Evolutionary conservation across 2,888 invertebrate species (phyloP).

Genomic region (Cordilura impudica): DNA sequence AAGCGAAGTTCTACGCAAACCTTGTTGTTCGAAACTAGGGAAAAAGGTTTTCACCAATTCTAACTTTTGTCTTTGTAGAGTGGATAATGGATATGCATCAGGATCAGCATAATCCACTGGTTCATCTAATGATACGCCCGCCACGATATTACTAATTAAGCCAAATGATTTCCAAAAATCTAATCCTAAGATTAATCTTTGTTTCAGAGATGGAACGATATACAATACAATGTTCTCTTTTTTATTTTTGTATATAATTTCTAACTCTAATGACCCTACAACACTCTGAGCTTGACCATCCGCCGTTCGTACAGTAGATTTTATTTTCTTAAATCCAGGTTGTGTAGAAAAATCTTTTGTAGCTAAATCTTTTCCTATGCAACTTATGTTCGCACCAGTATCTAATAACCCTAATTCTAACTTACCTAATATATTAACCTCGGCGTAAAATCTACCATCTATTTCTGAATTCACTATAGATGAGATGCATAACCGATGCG

Average conservation of each 20-base stretch:
- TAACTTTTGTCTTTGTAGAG: slow-evolving; percentile 5
- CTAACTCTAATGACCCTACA: neutral
- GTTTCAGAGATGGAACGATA: neutral
- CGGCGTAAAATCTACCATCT: slow-evolving; percentile 2
- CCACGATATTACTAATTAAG: neutral
- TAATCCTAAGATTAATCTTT: slow-evolving; percentile 4
- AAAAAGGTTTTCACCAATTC: neutral
- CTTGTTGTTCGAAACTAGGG: slow-evolving; percentile 32
- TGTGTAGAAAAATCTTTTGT: neutral
- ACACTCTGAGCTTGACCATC: neutral
- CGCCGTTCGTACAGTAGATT: neutral
- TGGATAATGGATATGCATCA: neutral
- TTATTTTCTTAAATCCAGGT: neutral
- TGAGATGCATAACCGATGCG: neutral
- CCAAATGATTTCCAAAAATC: slow-evolving; percentile 15
- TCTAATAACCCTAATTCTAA: neutral
- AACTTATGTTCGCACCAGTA: no score
- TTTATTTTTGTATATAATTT: no score
- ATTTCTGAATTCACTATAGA: no score
- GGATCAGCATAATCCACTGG: neutral
- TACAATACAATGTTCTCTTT: neutral
- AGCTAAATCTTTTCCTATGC: no score
- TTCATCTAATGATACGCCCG: no score
- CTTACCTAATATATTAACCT: neutral
- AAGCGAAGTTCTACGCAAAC: slow-evolving; percentile 50